Evolutionary conservation across 2,888 invertebrate species (phyloP), one percentile per base, ranked within the genome.

Genomic region (Dasypogon diadema): DNA sequence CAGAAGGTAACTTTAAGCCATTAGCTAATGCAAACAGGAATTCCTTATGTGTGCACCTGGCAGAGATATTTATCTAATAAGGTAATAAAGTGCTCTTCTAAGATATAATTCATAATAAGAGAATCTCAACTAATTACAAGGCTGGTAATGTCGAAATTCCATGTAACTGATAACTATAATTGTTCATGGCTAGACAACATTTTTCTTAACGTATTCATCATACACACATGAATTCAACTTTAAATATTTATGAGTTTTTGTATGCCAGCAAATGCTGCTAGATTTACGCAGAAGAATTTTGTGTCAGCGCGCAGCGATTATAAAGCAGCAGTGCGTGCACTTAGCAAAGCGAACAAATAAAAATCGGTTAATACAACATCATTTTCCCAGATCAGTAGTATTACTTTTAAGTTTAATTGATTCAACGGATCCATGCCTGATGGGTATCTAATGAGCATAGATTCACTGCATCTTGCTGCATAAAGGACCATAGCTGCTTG

Each of bases 231-330:
- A 56, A 30, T n/a, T 12, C 4, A 30, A 26, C 26, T 56, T 56
- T 56, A 56, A 24, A 56, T 56, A 56, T 56, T 56, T 56, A 56
- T 56, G 56, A 56, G 56, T 14, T 56, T 56, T 56, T 24, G 14
- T 26, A 24, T 56, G 56, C 26, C n/a, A 26, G 6, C 22, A 56
- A 14, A n/a, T 26, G 16, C 18, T 8, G 51, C 16, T 21, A 21
- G 14, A 21, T 51, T 51, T 51, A 51, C 48, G 48, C 16, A 48
- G 16, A 48, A 51, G n/a, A 42, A 42, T 42, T 42, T 42, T 42
- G 1, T 42, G 8, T 3, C 12, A 12, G 42, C 42, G 6, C n/a
- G 42, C 42, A 42, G 2, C 3, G n/a, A 42, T 42, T 42, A 12
- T 42, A 12, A 10, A 2, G n/a, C n/a, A n/a, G n/a, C n/a, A n/a